phyloP scores from a whole-genome alignment of 2,888 invertebrate species.

The Dastarcus helophoroides region DNA sequence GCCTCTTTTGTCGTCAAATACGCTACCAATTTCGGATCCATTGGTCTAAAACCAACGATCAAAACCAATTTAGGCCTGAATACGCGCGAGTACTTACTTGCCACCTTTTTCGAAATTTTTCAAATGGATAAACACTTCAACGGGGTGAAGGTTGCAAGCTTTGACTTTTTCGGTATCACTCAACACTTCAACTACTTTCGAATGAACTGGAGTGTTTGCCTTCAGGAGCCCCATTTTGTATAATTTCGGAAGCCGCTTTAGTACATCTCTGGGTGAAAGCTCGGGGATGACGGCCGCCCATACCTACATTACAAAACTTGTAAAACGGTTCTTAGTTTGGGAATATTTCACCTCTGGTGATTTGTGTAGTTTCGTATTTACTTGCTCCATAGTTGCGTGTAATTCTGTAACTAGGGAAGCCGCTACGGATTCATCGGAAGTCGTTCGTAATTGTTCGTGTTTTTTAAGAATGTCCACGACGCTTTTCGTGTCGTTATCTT shows the following conservation, averaged over 20 bases:
- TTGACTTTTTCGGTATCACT: constrained; percentile 38
- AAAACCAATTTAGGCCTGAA: background rate
- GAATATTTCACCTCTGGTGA: constrained; percentile 45
- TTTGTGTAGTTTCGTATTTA: constrained; percentile 56
- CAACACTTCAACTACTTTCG: constrained; percentile 42
- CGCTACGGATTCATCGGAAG: constrained; percentile 39
- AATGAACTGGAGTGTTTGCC: constrained; percentile 39
- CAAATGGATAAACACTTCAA: constrained; percentile 47
- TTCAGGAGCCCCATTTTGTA: constrained; percentile 51
- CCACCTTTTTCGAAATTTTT: constrained; percentile 51
- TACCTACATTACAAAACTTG: constrained; percentile 46
- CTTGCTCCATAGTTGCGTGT: constrained; percentile 50
- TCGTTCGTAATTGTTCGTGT: constrained; percentile 38
- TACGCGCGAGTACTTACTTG: constrained; percentile 41
- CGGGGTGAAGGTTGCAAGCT: constrained; percentile 39
- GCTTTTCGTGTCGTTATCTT: constrained; percentile 29
- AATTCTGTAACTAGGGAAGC: constrained; percentile 40
- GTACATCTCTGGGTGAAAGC: constrained; percentile 41
- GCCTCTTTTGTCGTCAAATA: constrained; percentile 23
- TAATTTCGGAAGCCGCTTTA: constrained; percentile 47
- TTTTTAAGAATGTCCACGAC: constrained; percentile 38
- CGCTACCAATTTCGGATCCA: constrained; percentile 28
- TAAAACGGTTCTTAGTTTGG: too few species aligned
- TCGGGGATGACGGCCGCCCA: constrained; percentile 50
- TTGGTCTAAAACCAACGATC: constrained; percentile 23